Base-by-base conservation (phyloP, 2,888 invertebrate species). In the Yponomeuta malinellus region DNA sequence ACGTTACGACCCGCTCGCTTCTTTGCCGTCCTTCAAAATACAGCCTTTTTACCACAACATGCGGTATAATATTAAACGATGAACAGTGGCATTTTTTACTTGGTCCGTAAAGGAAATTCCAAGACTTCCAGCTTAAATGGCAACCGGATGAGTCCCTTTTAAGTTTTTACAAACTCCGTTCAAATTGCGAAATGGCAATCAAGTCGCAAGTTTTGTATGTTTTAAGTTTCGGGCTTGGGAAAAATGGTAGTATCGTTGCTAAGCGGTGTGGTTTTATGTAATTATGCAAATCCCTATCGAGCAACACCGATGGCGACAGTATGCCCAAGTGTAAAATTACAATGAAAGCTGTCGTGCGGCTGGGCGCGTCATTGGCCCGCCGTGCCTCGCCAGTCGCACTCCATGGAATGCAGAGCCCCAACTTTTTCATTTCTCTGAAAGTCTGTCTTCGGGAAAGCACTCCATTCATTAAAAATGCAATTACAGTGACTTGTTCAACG, bases 71-170 rank as follows among this genome's bases (percentile, higher is more conserved):
- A 73, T 73, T 75, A 72, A 72, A 72, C 71, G 73, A 48, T 73
- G 73, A 78, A 73, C 73, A 59, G 52, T 72, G 23, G 10, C n/a
- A 73, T 76, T 88, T 87, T 87, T 89, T 87, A 81, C 80, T 78
- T 74, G 76, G 76, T 79, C 79, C 82, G 81, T 79, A 76, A 76
- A 88, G 85, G 84, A 87, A 88, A 88, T 89, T 82, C 87, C 84
- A 76, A 79, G 83, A 79, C 84, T 83, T 80, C 81, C 83, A 86
- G 83, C 85, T 84, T 83, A 85, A 84, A 84, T 78, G 82, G 82
- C 80, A 78, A 78, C 80, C 82, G 84, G 82, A 84, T 83, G 82
- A 85, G 82, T 81, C 74, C 75, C 73, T 76, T 75, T 78, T 78
- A 76, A 78, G 77, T 76, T 76, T 78, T 78, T 78, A 71, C 52